Percentiles rank a stretch among this genome's conserved stretches.
Evolutionary conservation across 2,888 invertebrate genomes (phyloP).

Genomic region (Leucoptera coffeella): DNA sequence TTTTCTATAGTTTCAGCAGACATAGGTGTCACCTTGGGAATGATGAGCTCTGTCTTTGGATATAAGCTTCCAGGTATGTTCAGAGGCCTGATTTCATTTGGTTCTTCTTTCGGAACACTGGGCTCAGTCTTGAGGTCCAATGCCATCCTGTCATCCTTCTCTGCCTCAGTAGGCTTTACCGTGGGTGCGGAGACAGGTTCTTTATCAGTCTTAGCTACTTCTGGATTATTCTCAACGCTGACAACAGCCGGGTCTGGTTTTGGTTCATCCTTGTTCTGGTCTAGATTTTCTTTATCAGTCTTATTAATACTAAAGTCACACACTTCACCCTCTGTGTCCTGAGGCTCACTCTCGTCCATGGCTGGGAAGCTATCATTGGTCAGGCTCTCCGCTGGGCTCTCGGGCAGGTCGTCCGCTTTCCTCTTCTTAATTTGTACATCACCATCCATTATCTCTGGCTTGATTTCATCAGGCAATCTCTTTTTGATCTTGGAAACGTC

Average conservation of each 20-base stretch:
- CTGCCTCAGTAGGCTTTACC: conserved; percentile 17
- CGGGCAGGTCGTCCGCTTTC: conserved; percentile 43
- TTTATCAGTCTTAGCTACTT: conserved; percentile 29
- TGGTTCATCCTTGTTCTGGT: conserved; percentile 23
- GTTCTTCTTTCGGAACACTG: conserved; percentile 13
- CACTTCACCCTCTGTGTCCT: conserved; percentile 38
- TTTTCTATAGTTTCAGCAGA: conserved; percentile 41
- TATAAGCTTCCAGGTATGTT: conserved; percentile 20
- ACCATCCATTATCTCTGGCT: conserved; percentile 52
- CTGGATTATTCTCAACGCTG: conserved; percentile 24
- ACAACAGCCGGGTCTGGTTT: conserved; percentile 19
- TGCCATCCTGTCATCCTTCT: conserved; percentile 30
- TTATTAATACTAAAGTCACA: conserved; percentile 46
- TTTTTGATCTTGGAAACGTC: conserved; percentile 55
- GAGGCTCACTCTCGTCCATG: conserved; percentile 61
- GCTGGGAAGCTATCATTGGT: conserved; percentile 82
- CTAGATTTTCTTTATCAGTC: conserved; percentile 30
- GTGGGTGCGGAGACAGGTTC: conserved; percentile 23
- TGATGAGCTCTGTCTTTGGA: conserved; percentile 57
- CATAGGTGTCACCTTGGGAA: conserved; percentile 55
- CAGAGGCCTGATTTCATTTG: conserved; percentile 24
- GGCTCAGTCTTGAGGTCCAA: conserved; percentile 37
- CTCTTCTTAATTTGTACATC: conserved; percentile 56
- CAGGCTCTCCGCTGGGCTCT: conserved; percentile 78
- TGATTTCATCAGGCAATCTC: conserved; percentile 46